Base-by-base conservation (phyloP, 2,888 invertebrate species). In the Hypomecis punctinalis region DNA sequence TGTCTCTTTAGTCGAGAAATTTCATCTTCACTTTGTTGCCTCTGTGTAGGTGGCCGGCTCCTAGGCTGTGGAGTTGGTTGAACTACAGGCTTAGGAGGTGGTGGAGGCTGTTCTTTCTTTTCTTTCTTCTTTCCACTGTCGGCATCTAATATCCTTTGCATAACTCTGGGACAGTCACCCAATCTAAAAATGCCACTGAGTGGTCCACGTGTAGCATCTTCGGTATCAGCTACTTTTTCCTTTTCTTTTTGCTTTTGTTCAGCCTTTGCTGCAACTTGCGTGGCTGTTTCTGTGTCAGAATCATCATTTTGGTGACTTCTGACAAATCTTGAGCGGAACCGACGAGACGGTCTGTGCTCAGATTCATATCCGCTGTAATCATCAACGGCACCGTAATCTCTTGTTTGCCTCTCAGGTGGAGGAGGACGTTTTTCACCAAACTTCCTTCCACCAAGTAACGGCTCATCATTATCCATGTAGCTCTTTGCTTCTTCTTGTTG, bases 11-110 rank as follows among this genome's bases (percentile, higher is more conserved):
- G 96, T 79, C 96, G 95, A 8, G 96, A 94, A 69, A 98, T 97
- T 86, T 98, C 98, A 80, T 97, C 98, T 90, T 98, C 98, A 82
- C 97, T 97, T 70, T 96, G 94, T 87, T 97, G 97, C 67, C 97
- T 94, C 54, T 95, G 94, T 8, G 97, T 93, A n/a, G 95, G 94
- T 48, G 95, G 94, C 45, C 94, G 94, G 53, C 92, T 93, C 56
- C 94, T 91, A 55, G 92, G 93, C 61, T 93, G 90, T 76, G 94
- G 94, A 70, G 94, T 93, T 61, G 94, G 94, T 71, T 94, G 90
- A 61, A 94, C 23, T 23, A 23, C 93, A 70, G 95, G 94, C 72
- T 93, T 86, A 63, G 93, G 91, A 46, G 93, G 93, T 59, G 90
- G 93, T 59, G 90, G 94, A 42, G 93, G 93, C 58, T 86, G 94